A percentile compares a stretch with the other conserved stretches of the same genome.
Evolutionary conservation across 2,113 vertebrate species (phyloP).

Genomic region (Nothobranchius kuhntae): DNA sequence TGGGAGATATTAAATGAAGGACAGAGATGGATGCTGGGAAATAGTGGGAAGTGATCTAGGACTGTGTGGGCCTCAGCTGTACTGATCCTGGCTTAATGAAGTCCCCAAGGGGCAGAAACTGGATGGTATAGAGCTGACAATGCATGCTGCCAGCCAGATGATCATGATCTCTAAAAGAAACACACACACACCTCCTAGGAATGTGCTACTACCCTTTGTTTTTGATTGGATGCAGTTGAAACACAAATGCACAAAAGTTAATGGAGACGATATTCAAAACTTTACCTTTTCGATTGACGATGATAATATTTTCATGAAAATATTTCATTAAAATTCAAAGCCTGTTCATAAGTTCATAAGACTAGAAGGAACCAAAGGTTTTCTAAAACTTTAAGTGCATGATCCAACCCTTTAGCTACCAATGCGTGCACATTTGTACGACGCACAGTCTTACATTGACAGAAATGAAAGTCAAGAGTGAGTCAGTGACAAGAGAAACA

Average conservation of each 20-base stretch:
- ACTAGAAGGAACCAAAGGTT: not conserved
- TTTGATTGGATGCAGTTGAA: conserved; percentile 15
- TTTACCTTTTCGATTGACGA: not conserved
- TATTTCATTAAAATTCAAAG: not conserved
- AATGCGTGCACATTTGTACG: not conserved
- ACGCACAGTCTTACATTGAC: too few species aligned
- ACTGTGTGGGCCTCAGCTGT: conserved; percentile 67
- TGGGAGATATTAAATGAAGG: conserved; percentile 25
- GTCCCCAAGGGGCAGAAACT: conserved; percentile 59
- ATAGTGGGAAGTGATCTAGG: conserved; percentile 54
- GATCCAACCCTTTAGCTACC: not conserved
- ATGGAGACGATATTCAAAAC: not conserved
- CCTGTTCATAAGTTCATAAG: too few species aligned
- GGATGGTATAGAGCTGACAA: conserved; percentile 60
- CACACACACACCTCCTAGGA: conserved; percentile 10
- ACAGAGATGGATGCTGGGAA: conserved; percentile 48
- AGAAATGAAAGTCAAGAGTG: not conserved
- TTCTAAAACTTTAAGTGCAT: not conserved
- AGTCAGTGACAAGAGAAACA: not conserved
- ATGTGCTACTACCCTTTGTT: conserved; percentile 4
- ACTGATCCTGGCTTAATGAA: conserved; percentile 68
- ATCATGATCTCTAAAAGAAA: conserved; percentile 24
- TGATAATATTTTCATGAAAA: not conserved
- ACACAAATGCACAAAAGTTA: not conserved
- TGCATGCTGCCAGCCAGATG: conserved; percentile 53